Evolutionary conservation across 2,113 vertebrate species (phyloP).

Genomic region (Carassius auratus): DNA sequence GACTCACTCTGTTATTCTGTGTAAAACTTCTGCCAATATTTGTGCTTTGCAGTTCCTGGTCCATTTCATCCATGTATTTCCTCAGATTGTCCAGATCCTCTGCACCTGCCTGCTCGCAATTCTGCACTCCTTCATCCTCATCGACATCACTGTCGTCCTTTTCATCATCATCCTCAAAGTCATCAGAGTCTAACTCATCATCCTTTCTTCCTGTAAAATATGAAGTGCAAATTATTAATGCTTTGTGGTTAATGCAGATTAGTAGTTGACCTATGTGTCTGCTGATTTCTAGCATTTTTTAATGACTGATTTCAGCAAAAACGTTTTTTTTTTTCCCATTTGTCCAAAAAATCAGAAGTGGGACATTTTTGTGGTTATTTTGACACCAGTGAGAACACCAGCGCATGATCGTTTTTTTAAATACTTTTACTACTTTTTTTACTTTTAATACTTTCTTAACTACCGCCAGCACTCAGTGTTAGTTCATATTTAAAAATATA

Average conservation of each 20-base stretch:
- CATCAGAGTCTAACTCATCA: conserved; percentile 90
- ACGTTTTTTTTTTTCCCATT: no score
- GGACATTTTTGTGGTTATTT: no score
- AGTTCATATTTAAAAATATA: no score
- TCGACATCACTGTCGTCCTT: neutral
- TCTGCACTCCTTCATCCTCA: conserved; percentile 45
- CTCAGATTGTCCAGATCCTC: conserved; percentile 77
- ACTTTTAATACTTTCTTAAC: no score
- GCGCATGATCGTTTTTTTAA: no score
- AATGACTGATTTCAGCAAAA: no score
- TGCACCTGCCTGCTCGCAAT: conserved; percentile 56
- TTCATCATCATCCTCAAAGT: conserved; percentile 81
- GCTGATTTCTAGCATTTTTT: no score
- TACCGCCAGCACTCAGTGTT: no score
- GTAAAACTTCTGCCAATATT: conserved; percentile 88
- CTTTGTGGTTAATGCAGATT: neutral
- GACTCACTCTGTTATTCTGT: conserved; percentile 68
- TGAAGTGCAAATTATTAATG: neutral
- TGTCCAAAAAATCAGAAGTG: no score
- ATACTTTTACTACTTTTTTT: no score
- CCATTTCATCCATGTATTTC: conserved; percentile 93
- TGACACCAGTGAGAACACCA: no score
- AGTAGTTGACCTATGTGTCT: no score
- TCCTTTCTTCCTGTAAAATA: conserved; percentile 71
- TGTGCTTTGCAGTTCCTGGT: conserved; percentile 85